Evolutionary conservation across 2,113 vertebrate species (phyloP), one percentile per base, ranked within the genome.

Genomic region (Colaptes auratus): DNA sequence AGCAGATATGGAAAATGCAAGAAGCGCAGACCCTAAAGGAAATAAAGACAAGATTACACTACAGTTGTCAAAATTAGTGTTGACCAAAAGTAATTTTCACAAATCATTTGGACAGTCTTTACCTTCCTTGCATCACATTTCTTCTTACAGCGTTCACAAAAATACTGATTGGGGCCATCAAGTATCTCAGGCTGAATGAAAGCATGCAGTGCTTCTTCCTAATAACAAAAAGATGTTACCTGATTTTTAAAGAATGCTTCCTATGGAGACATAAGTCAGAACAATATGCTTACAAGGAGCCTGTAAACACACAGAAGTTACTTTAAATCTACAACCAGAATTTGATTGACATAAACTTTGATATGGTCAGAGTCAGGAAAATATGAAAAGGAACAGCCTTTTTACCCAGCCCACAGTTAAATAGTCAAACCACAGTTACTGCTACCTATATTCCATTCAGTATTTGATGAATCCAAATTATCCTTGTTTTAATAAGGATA

Each of bases 81-180:
- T 50, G 27, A 48, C 56, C 23, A 27, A 17, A 86, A 67, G n/a
- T 12, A 10, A 55, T 66, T 93, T 72, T 56, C 4, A 1, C 18
- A 50, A 83, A 52, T n/a, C 12, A 67, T 89, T 31, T 39, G 16
- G 46, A 20, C 27, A 53, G 52, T 30, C 63, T 72, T 94, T 98
- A 99, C 99, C 98, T 99, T 99, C 72, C 99, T 98, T 67, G 99
- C 99, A 75, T 99, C 99, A 87, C 99, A 99, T 94, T 99, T 99
- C 98, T 99, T 99, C 97, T 99, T 99, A 97, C 99, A 99, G 46
- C 99, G 98, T 96, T 99, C 99, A 97, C 99, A 99, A 97, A 99
- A 99, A 96, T 99, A 99, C 80, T 99, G 99, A 97, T 99, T 99
- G 65, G 99, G 98, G 63, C 99, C 99, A 91, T 99, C 99, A 59